These are phyloP conservation scores for Epinotia demarniana DNA, from an alignment of 2,888 invertebrate genomes.

Conservation along the genomic window DNA sequence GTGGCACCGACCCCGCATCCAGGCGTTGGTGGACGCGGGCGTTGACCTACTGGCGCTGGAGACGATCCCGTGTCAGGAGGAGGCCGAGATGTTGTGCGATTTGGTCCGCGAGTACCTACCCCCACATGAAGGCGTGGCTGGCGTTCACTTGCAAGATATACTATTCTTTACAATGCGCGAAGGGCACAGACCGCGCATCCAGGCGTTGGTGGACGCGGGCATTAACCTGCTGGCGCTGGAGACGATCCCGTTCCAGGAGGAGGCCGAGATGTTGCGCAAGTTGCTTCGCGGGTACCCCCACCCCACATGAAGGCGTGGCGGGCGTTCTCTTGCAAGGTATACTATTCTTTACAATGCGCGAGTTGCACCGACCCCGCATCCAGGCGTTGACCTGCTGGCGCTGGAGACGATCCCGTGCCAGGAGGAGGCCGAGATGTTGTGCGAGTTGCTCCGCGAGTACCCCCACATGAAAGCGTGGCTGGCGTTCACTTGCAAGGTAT, in stretches of 20 bases:
- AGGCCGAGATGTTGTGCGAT: slow-evolving; percentile 80
- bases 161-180: slow-evolving; percentile 89
- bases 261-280: slow-evolving; percentile 93
- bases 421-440: slow-evolving; percentile 93
- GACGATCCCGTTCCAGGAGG: slow-evolving; percentile 94
- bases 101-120: slow-evolving; percentile 1
- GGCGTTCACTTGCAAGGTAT: slow-evolving; percentile 93
- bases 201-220: slow-evolving; percentile 91
- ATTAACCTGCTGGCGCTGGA: slow-evolving; percentile 95
- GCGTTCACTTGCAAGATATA: too few relatives aligned
- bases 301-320: slow-evolving; percentile 93
- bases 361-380: slow-evolving; percentile 94
- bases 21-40: slow-evolving; percentile 91
- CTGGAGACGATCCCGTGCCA: slow-evolving; percentile 96
- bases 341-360: slow-evolving; percentile 82
- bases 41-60: slow-evolving; percentile 95
- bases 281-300: slow-evolving; percentile 92
- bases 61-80: slow-evolving; percentile 94
- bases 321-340: slow-evolving; percentile 93
- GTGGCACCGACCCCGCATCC: slow-evolving; percentile 94
- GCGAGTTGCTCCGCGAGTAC: slow-evolving; percentile 91
- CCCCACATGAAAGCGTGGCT: slow-evolving; percentile 94
- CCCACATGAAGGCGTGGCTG: too few relatives aligned
- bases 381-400: slow-evolving; percentile 91
- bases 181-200: slow-evolving; percentile 94